These are phyloP conservation scores for Zaprionus lineosus DNA, from an alignment of 2,888 invertebrate genomes.

Conservation along the genomic window DNA sequence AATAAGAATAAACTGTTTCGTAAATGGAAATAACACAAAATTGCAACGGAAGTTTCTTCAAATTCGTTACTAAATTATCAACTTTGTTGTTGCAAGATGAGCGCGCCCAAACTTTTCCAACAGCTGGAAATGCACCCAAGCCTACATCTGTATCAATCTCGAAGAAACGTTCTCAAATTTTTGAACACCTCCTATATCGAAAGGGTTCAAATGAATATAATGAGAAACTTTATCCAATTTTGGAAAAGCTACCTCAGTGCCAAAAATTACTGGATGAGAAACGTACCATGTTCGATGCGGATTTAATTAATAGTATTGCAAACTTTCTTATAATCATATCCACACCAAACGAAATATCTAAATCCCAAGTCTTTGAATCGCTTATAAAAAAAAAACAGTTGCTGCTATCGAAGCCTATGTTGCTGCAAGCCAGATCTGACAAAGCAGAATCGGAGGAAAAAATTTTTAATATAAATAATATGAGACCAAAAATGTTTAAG, in stretches of 20 bases:
- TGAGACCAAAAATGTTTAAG: not conserved
- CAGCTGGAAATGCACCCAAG: constrained; percentile 23
- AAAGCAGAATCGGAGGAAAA: no score
- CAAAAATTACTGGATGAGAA: constrained; percentile 20
- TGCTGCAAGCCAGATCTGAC: no score
- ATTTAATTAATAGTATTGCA: constrained; percentile 14
- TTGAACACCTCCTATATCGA: constrained; percentile 8
- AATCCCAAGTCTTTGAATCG: no score
- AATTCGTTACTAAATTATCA: constrained; percentile 22
- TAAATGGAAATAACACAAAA: constrained; percentile 31
- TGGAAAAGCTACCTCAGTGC: constrained; percentile 3
- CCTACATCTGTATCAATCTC: constrained; percentile 2
- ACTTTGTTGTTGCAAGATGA: constrained; percentile 25
- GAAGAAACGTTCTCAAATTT: constrained; percentile 20
- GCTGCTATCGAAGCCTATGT: constrained; percentile 21
- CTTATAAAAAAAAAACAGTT: not conserved
- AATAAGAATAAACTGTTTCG: no score
- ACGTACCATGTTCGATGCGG: constrained; percentile 1
- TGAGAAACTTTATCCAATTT: not conserved
- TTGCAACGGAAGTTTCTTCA: constrained; percentile 14
- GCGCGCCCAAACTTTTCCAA: not conserved
- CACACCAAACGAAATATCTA: not conserved
- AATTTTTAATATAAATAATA: no score
- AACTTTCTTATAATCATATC: constrained; percentile 16
- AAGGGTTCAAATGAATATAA: not conserved